phyloP scores from a whole-genome alignment of 1,140 invertebrate genomes.

The Wiebesia pumilae region DNA sequence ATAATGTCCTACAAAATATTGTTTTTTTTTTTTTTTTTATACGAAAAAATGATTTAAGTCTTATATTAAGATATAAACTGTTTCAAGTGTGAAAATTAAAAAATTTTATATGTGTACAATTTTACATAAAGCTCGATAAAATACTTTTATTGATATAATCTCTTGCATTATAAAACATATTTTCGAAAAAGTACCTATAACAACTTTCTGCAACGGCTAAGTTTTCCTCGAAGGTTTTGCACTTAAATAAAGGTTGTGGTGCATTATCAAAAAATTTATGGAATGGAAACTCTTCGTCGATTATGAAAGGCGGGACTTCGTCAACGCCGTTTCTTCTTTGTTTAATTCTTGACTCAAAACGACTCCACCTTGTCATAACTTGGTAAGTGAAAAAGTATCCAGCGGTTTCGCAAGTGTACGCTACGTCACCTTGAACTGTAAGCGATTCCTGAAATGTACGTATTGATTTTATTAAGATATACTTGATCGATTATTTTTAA shows the following conservation, averaged over 20 bases:
- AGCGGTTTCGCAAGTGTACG: constrained; percentile 98
- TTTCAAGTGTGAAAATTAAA: too few relatives aligned
- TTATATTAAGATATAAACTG: too few relatives aligned
- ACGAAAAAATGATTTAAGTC: too few relatives aligned
- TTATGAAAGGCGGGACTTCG: constrained; percentile 52
- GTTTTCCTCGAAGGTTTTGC: constrained; percentile 87
- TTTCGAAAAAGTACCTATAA: constrained; percentile 79
- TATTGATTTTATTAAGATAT: not conserved
- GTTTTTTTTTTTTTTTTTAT: too few relatives aligned
- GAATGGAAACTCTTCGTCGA: constrained; percentile 93
- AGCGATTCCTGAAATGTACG: constrained; percentile 78
- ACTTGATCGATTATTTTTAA: not conserved
- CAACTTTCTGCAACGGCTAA: constrained; percentile 94
- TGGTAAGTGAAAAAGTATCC: constrained; percentile 94
- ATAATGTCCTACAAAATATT: too few relatives aligned
- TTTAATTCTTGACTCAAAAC: constrained; percentile 82
- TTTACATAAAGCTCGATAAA: too few relatives aligned
- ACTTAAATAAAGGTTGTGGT: constrained; percentile 93
- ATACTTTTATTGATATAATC: too few relatives aligned
- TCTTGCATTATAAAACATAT: too few relatives aligned
- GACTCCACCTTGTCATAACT: constrained; percentile 92
- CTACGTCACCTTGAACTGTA: constrained; percentile 91
- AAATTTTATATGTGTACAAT: too few relatives aligned
- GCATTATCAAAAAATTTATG: constrained; percentile 93
- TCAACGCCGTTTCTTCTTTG: constrained; percentile 70